Evolutionary conservation across 53 echinoderm and acorn worm genomes (phyloP).

Genomic region (Henricia sp.): DNA sequence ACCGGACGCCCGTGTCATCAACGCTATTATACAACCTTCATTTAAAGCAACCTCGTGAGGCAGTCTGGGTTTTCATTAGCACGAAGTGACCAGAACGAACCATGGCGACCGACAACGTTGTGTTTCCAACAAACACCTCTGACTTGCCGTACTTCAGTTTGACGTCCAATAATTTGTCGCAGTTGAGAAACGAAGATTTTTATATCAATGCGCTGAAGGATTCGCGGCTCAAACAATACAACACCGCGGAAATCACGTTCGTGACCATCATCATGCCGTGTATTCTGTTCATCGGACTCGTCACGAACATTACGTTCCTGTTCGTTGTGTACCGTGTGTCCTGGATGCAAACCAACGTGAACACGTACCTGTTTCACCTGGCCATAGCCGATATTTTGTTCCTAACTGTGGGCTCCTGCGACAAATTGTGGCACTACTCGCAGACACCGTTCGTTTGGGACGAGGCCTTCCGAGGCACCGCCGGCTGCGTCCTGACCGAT

Average conservation of each 20-base stretch:
- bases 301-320: conserved; percentile 78
- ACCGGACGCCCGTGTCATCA: too few relatives aligned
- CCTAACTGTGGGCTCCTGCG: conserved; percentile 69
- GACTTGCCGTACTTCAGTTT: background rate
- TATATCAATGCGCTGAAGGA: background rate
- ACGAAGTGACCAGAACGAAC: too few relatives aligned
- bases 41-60: too few relatives aligned
- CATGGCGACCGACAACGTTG: too few relatives aligned
- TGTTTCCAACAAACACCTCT: background rate
- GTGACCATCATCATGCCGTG: conserved; percentile 71
- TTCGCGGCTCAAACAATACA: background rate
- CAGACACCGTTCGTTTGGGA: conserved; percentile 22
- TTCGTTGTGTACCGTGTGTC: conserved; percentile 79
- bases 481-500: conserved; percentile 35
- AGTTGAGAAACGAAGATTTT: background rate
- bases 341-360: conserved; percentile 83
- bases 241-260: conserved; percentile 13
- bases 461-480: conserved; percentile 7
- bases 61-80: too few relatives aligned
- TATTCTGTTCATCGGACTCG: conserved; percentile 68
- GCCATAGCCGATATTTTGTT: conserved; percentile 79
- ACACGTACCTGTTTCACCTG: conserved; percentile 79
- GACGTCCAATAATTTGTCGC: conserved; percentile 7
- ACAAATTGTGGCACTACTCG: conserved; percentile 71
- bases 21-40: too few relatives aligned